Base-by-base conservation (phyloP, 37 sponge, comb jelly and placozoan species). In the Axinella damicornis region DNA sequence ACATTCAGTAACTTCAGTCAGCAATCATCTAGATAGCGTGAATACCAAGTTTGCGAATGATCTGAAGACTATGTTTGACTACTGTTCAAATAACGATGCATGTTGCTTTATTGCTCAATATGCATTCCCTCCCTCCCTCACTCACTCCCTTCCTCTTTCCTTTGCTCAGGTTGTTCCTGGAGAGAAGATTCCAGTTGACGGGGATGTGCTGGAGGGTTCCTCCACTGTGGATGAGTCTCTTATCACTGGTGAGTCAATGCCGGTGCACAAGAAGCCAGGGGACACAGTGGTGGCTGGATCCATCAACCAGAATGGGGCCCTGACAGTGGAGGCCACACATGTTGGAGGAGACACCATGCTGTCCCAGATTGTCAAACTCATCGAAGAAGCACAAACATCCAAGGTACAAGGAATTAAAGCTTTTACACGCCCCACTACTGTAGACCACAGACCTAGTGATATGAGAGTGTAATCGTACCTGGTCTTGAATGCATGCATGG, bases 311-410 rank as follows among this genome's bases (percentile, higher is more conserved):
- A 86, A 88, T 72, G 92, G 96, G 18, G 77, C 83, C 9, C 90
- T 97, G 18, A 24, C 89, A 11, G 71, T 97, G 54, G 73, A 91
- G 54, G 98, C 96, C 9, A 93, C 92, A 11, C 95, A 93, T 39
- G 90, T 95, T 2, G 96, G 98, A 52, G 46, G 68, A 53, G 98
- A 97, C 60, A 80, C 98, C 40, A 90, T 96, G 83, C 57, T 97
- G 39, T 72, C 98, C 24, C 98, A 97, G 80, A 97, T 97, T 62
- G 91, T 97, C 33, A 88, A 86, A 33, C 83, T 97, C 2, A 92
- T 97, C 34, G 92, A 97, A 74, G 96, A 97, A 38, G 98, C 96
- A 1, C 98, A 97, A 81, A 95, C 94, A 2, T 93, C 94, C 25
- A 97, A 97, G 86, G 72, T 76, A 75, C n/a, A n/a, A n/a, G n/a